Base-by-base conservation (phyloP, 2,797 vertebrate species). In the Gouania willdenowi region DNA sequence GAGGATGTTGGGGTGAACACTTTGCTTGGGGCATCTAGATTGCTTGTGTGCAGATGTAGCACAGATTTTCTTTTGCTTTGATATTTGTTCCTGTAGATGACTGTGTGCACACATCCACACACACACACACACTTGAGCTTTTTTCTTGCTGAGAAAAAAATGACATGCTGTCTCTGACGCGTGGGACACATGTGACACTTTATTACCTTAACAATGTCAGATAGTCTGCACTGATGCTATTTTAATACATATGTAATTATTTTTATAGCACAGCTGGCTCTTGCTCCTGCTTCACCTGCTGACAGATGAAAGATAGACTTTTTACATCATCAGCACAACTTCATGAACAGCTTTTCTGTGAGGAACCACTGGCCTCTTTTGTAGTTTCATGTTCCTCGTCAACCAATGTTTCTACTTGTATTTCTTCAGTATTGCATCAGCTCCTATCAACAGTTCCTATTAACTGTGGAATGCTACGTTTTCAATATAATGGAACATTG, bases 291-390 rank as follows among this genome's bases (percentile, higher is more conserved):
- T 49, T 39, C 44, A 9, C 40, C 43, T 2, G 1, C 58, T 40
- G 50, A 63, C 58, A 51, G 49, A 64, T 65, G 29, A 71, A 69
- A 80, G 42, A 41, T 31, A 59, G 41, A 43, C 27, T 66, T 67
- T 72, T 80, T 75, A 84, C 78, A 68, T 66, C 82, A 77, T 85
- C 72, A 73, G 83, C 63, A 76, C 76, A 81, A 43, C 41, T 41
- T 58, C 40, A 38, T 18, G 46, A 71, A 51, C 51, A 66, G 55
- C 34, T 33, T 26, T 47, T 51, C 35, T 55, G 31, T 62, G 31
- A 49, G 14, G 38, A 64, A 48, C 45, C 41, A 20, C 43, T 29
- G 43, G 16, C 11, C 22, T 10, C 18, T 61, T 66, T 31, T 42
- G 43, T 52, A 26, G 34, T 42, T 40, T 41, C 35, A 56, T 18